Evolutionary conservation across 2,113 vertebrate species (phyloP), one percentile per base, ranked within the genome.

Genomic region (Eulemur rufifrons): DNA sequence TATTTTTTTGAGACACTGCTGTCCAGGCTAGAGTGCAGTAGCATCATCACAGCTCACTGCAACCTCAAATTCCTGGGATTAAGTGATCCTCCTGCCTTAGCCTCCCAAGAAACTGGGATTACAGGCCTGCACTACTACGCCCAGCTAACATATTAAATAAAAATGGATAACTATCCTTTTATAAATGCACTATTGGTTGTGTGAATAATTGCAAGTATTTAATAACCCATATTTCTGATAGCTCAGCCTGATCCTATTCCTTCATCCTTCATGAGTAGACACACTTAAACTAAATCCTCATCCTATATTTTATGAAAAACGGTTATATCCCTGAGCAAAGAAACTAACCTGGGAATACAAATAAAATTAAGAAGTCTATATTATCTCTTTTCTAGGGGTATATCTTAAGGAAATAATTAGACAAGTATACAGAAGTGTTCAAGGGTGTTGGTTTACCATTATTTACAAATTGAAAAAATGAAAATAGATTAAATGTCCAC

Each of bases 371-470:
- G 86, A 95, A 23, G 4, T 2, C 42, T 54, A 27, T 59, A 52
- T 7, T 52, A 3, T 66, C 25, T 74, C 25, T 89, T 81, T 66
- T 59, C 47, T 54, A 45, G 47, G 69, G 64, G 1, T 45, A 88
- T 93, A 37, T 82, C 29, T 39, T 94, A 50, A 93, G 37, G 39
- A 80, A 78, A 69, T 94, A 82, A 88, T 39, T 88, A 37, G 42
- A 69, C 37, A 81, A 80, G 29, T 61, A 27, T 77, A 89, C 3
- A 82, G 45, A 95, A 86, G 47, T 63, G 27, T 45, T 69, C 12
- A n/a, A 52, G 6, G 54, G 1, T 42, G 2, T 80, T 74, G 37
- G 64, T 89, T 80, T 27, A 54, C n/a, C 12, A 88, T 50, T 81
- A 93, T 61, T 69, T 86, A 81, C 20, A 83, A 89, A 20, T 63